These are phyloP conservation scores for Halcyon leucocephala DNA, from an alignment of 2,797 vertebrate genomes.

Conservation along the genomic window DNA sequence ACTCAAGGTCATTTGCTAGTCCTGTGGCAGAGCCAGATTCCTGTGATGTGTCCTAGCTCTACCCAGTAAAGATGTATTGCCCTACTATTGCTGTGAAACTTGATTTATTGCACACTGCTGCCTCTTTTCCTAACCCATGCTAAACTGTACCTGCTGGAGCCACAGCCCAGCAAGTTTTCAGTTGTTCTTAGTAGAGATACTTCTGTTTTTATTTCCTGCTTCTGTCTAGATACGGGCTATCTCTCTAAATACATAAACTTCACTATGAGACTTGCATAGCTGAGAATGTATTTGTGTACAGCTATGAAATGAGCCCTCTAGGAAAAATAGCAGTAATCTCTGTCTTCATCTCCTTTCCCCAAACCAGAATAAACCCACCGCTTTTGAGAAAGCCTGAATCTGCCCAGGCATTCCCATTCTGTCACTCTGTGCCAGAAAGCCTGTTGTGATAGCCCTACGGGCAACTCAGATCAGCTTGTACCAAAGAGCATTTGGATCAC, in stretches of 20 bases:
- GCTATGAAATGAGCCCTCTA: neutral
- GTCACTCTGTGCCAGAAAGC: constrained; percentile 51
- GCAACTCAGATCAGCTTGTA: constrained; percentile 54
- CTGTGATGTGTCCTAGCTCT: neutral
- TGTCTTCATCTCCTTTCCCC: neutral
- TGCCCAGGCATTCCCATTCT: constrained; percentile 25
- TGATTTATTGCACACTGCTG: neutral
- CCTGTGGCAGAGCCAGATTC: neutral
- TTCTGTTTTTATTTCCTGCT: neutral
- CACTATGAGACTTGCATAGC: neutral
- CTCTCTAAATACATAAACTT: neutral
- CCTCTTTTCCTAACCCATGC: neutral
- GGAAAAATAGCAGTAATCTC: neutral
- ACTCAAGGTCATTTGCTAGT: neutral
- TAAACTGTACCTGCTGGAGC: neutral
- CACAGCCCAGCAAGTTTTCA: neutral
- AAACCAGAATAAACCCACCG: neutral
- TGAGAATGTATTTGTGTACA: neutral
- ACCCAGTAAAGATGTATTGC: neutral
- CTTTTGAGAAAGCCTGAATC: constrained; percentile 38
- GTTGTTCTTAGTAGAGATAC: neutral
- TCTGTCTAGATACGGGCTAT: neutral
- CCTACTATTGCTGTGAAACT: neutral
- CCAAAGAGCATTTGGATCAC: constrained; percentile 45
- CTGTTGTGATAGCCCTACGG: constrained; percentile 60